Base-by-base conservation (phyloP, 1,140 invertebrate species). In the Cyphomyrmex costatus region DNA sequence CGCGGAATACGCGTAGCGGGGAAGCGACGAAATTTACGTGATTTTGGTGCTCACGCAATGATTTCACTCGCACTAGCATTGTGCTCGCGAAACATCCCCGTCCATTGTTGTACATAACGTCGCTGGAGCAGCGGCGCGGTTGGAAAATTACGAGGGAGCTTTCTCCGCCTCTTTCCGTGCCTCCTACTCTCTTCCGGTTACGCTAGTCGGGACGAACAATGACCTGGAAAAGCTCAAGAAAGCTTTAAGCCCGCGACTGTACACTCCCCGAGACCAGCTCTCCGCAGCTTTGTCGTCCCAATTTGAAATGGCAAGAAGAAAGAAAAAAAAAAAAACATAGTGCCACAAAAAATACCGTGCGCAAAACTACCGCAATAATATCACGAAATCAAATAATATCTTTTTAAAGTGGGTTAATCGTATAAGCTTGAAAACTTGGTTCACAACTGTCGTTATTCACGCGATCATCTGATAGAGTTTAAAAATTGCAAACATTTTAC, bases 81-180 rank as follows among this genome's bases (percentile, higher is more conserved):
- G 89, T 90, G 21, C 63, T 84, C 89, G 53, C 65, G 73, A 66
- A 78, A 86, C 78, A 63, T 74, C 89, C 70, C 85, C 83, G 82
- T 89, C 88, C 66, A 91, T 91, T 91, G 89, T 91, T 91, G 79
- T 83, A 87, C 82, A 51, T 53, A 66, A 74, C 70, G 84, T 71
- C 77, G 77, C 86, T 51, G 65, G 79, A 78, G 86, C 79, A 73
- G 89, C 68, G 68, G 70, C 79, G 74, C 77, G 87, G 77, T 73
- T 89, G 90, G 79, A 91, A 90, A 91, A 91, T 91, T 91, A 90
- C 89, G 85, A 87, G 77, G 58, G 53, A 82, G 53, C 84, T 84
- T 86, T 82, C 78, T 76, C 78, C 56, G 27, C 33, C 86, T 51
- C 60, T 90, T 73, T 76, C 70, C 68, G 61, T 80, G 60, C 61